phyloP scores from a whole-genome alignment of 1,140 invertebrate genomes.

The Protaetia brevitarsis region DNA sequence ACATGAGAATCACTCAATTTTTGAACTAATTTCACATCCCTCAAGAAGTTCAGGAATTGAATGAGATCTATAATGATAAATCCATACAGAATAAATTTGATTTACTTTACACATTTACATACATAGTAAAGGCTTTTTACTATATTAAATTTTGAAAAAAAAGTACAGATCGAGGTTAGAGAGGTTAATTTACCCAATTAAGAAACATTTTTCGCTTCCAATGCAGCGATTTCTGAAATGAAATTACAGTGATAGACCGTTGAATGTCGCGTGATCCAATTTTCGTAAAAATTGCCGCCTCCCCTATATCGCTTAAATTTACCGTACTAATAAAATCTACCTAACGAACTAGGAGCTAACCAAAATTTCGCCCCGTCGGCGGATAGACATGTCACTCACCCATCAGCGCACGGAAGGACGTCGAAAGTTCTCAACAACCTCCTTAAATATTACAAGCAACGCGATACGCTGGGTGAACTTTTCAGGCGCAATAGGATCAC shows the following conservation, averaged over 20 bases:
- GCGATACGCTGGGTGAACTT: slow-evolving; percentile 29
- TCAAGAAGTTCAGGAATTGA: no score
- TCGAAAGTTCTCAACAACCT: slow-evolving; percentile 15
- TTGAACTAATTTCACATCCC: no score
- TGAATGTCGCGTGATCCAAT: slow-evolving; percentile 28
- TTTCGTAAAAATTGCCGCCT: slow-evolving; percentile 32
- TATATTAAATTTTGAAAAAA: no score
- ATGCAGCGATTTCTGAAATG: not conserved
- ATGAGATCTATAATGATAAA: no score
- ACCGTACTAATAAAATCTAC: slow-evolving; percentile 33
- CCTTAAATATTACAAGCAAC: slow-evolving; percentile 30
- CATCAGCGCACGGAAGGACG: not conserved
- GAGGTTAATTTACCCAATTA: no score
- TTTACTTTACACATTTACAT: no score
- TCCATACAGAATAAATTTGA: no score
- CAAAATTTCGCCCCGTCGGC: slow-evolving; percentile 26
- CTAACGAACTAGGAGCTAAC: slow-evolving; percentile 32
- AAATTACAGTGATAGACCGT: not conserved
- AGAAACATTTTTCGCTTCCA: no score
- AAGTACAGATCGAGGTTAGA: no score
- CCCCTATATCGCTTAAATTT: slow-evolving; percentile 22
- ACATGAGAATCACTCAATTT: no score
- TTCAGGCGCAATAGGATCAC: slow-evolving; percentile 25
- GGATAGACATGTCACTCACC: slow-evolving; percentile 27
- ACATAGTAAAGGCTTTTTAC: no score